A percentile compares a stretch with the other conserved stretches of the same genome.
Evolutionary conservation across 2,113 vertebrate species (phyloP).

Genomic region (Hassar affinis): DNA sequence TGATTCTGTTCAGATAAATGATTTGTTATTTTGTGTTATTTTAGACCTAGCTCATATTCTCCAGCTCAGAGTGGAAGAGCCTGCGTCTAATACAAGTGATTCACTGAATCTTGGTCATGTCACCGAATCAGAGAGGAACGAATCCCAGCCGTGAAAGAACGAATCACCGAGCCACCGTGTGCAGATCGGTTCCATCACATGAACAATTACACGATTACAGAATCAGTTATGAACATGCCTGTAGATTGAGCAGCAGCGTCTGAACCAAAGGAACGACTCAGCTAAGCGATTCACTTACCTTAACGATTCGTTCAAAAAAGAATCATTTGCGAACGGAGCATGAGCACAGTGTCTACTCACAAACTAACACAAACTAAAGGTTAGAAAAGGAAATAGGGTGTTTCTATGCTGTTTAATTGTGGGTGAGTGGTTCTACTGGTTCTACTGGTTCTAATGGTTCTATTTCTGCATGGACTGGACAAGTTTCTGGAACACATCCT

Average conservation of each 20-base stretch:
- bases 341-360: too few species aligned
- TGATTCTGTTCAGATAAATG: neutral
- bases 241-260: neutral
- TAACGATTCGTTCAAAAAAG: neutral
- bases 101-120: neutral
- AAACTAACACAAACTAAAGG: too few species aligned
- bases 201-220: neutral
- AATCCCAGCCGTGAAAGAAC: neutral
- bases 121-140: neutral
- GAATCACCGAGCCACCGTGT: neutral
- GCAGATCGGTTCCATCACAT: neutral
- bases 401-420: too few species aligned
- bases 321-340: neutral
- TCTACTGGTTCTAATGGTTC: too few species aligned
- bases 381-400: too few species aligned
- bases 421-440: too few species aligned
- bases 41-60: neutral
- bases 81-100: too few species aligned
- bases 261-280: neutral
- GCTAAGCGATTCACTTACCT: neutral
- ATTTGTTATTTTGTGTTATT: neutral
- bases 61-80: too few species aligned
- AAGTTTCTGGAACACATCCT: too few species aligned
- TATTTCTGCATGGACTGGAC: too few species aligned
- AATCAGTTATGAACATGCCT: neutral